phyloP scores from a whole-genome alignment of 2,888 invertebrate species.

The Lepidocyrtinus sp. region DNA sequence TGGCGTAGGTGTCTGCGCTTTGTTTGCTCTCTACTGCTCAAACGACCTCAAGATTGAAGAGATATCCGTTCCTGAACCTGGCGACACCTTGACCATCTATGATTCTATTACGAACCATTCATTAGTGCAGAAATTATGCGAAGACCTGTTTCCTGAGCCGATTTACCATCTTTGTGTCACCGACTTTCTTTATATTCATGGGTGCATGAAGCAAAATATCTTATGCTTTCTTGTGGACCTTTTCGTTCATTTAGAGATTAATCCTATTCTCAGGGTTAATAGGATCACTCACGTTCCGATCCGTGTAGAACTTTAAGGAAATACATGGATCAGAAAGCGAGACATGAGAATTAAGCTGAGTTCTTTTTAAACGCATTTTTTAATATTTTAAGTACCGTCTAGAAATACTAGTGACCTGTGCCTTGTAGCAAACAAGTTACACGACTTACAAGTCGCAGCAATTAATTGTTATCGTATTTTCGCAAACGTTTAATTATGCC shows the following conservation, averaged over 20 bases:
- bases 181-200: slow-evolving; percentile 69
- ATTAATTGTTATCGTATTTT: background rate
- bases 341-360: too few species aligned
- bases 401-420: background rate
- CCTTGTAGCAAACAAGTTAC: background rate
- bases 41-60: slow-evolving; percentile 65
- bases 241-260: slow-evolving; percentile 66
- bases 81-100: slow-evolving; percentile 66
- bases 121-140: slow-evolving; percentile 64
- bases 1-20: slow-evolving; percentile 67
- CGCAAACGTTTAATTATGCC: background rate
- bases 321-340: too few species aligned
- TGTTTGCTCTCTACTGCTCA: slow-evolving; percentile 69
- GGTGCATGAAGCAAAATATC: slow-evolving; percentile 69
- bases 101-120: slow-evolving; percentile 66
- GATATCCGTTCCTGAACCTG: slow-evolving; percentile 65
- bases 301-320: slow-evolving; percentile 56
- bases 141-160: slow-evolving; percentile 67
- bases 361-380: too few species aligned
- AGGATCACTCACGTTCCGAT: slow-evolving; percentile 67
- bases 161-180: slow-evolving; percentile 68
- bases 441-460: background rate
- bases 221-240: slow-evolving; percentile 67
- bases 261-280: slow-evolving; percentile 66
- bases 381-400: too few species aligned